Percentiles rank a stretch among this genome's conserved stretches.
Evolutionary conservation across 2,113 vertebrate genomes (phyloP).

Genomic region (Bambusicola thoracicus): DNA sequence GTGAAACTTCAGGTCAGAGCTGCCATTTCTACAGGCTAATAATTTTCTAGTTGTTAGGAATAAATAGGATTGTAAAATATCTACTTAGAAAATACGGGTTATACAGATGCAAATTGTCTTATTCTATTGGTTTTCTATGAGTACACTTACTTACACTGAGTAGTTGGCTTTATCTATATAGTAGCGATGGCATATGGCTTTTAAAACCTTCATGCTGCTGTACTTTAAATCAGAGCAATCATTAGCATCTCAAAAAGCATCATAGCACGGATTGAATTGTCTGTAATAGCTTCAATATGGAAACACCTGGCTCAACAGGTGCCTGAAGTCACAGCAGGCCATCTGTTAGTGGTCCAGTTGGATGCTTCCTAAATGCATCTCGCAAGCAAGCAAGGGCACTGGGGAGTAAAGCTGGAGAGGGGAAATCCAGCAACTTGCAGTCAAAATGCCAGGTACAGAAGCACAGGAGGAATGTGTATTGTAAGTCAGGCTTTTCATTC

Average conservation of each 20-base stretch:
- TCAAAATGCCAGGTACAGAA: background rate
- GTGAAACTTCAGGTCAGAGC: background rate
- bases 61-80: background rate
- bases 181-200: constrained; percentile 12
- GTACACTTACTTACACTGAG: background rate
- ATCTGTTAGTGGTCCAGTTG: constrained; percentile 28
- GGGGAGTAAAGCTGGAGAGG: background rate
- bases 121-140: background rate
- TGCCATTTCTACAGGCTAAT: background rate
- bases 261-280: constrained; percentile 28
- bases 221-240: constrained; percentile 12
- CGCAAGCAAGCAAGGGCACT: background rate
- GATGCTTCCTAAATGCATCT: constrained; percentile 26
- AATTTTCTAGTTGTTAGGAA: background rate
- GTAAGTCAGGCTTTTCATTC: background rate
- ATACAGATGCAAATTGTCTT: background rate
- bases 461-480: background rate
- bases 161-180: background rate
- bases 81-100: background rate
- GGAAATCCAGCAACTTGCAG: background rate
- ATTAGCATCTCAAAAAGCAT: constrained; percentile 58
- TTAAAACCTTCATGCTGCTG: constrained; percentile 13
- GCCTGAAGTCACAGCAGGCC: constrained; percentile 51
- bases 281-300: constrained; percentile 56
- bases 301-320: constrained; percentile 53